These are phyloP conservation scores for Notocelia uddmanniana DNA, from an alignment of 2,888 invertebrate species.

Conservation along the genomic window DNA sequence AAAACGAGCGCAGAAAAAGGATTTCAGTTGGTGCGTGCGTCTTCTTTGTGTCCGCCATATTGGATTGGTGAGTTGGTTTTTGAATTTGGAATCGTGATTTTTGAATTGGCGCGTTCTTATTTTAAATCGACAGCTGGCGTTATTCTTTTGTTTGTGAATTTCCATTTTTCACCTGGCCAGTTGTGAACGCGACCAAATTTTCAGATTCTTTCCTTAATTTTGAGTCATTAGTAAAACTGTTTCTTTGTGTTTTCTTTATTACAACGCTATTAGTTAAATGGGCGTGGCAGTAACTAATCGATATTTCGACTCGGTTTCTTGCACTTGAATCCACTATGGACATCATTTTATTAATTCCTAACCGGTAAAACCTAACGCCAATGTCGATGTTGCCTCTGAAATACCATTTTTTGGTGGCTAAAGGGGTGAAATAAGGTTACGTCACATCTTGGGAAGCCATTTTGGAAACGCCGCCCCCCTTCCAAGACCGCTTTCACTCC, in stretches of 20 bases:
- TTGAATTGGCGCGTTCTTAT: conserved; percentile 56
- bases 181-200: neutral
- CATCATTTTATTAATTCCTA: neutral
- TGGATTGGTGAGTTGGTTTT: conserved; percentile 57
- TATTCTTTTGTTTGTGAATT: neutral
- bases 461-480: conserved; percentile 66
- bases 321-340: neutral
- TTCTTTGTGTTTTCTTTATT: conserved; percentile 21
- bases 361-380: conserved; percentile 5
- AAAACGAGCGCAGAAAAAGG: conserved; percentile 48
- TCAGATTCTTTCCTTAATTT: conserved; percentile 6
- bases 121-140: conserved; percentile 27
- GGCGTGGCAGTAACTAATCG: conserved; percentile 29
- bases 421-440: conserved; percentile 32
- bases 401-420: neutral
- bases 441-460: conserved; percentile 60
- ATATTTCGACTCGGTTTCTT: conserved; percentile 1
- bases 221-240: conserved; percentile 13
- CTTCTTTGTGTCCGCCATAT: conserved; percentile 68
- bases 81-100: conserved; percentile 64
- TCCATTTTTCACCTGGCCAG: neutral
- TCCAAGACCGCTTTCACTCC: conserved; percentile 44
- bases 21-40: conserved; percentile 51
- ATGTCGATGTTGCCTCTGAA: neutral
- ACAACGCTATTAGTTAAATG: conserved; percentile 12